These are phyloP conservation scores for Chalcosyrphus nemorum DNA, from an alignment of 2,888 invertebrate species.

Conservation along the genomic window DNA sequence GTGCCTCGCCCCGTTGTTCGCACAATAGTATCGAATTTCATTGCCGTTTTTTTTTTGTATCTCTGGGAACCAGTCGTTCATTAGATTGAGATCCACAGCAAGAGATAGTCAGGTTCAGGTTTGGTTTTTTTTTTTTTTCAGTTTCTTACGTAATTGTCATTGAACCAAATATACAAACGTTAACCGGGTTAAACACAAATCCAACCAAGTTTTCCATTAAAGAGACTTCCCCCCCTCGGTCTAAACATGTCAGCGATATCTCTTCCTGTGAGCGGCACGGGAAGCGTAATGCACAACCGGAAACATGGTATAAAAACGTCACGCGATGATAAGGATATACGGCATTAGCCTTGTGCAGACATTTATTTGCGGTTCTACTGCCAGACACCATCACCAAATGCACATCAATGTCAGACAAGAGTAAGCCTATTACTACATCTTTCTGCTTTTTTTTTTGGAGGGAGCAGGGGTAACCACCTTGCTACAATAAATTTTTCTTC, in stretches of 20 bases:
- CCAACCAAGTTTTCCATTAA: conserved; percentile 48
- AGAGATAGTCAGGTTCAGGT: conserved; percentile 9
- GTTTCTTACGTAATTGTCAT: conserved; percentile 48
- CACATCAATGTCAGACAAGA: conserved; percentile 53
- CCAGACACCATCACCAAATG: conserved; percentile 51
- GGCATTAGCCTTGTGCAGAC: conserved; percentile 54
- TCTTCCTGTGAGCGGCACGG: conserved; percentile 38
- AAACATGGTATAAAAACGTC: conserved; percentile 46
- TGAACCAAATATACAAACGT: conserved; percentile 30
- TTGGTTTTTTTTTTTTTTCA: not conserved
- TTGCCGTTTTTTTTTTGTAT: conserved; percentile 1
- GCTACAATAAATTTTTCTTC: not conserved
- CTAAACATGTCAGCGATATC: not conserved
- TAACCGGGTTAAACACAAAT: conserved; percentile 44
- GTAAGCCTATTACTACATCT: conserved; percentile 36
- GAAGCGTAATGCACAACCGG: conserved; percentile 45
- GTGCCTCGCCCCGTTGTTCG: conserved; percentile 43
- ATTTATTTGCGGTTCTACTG: conserved; percentile 49
- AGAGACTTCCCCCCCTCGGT: not conserved
- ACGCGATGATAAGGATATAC: conserved; percentile 47
- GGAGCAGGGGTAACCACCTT: not conserved
- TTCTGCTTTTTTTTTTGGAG: not conserved
- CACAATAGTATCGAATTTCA: conserved; percentile 58
- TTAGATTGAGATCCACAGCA: conserved; percentile 52
- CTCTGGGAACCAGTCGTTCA: conserved; percentile 45